phyloP scores from a whole-genome alignment of 2,113 vertebrate genomes.

The Asarcornis scutulata region DNA sequence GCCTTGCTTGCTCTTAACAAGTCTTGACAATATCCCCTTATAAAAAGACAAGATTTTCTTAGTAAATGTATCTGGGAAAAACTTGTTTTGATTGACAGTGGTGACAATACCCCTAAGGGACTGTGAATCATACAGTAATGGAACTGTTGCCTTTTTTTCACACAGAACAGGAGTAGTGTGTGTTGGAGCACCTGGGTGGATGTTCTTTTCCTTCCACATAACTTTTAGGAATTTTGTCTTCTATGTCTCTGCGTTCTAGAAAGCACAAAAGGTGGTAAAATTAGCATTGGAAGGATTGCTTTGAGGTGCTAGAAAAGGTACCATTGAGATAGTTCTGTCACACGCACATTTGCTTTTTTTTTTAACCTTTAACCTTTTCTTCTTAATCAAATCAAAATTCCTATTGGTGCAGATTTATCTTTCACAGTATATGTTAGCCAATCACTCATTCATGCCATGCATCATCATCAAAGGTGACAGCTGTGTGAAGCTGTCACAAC shows the following conservation, averaged over 20 bases:
- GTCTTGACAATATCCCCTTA: slow-evolving; percentile 23
- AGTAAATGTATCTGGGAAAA: slow-evolving; percentile 9
- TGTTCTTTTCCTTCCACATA: neutral
- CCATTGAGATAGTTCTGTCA: neutral
- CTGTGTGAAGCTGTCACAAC: neutral
- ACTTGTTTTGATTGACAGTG: slow-evolving; percentile 37
- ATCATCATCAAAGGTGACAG: neutral
- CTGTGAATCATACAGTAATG: neutral
- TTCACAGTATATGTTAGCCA: neutral
- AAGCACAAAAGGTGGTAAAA: neutral
- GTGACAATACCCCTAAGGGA: slow-evolving; percentile 17
- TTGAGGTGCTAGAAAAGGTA: neutral
- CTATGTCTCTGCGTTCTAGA: neutral
- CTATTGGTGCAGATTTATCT: neutral
- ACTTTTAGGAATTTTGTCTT: neutral
- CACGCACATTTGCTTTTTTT: neutral
- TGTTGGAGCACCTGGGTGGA: neutral
- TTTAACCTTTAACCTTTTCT: neutral
- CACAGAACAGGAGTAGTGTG: neutral
- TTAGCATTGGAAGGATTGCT: neutral
- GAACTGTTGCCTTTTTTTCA: neutral
- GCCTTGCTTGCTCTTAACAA: slow-evolving; percentile 22
- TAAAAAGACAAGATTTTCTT: slow-evolving; percentile 41
- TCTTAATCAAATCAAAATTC: neutral
- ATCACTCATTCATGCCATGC: neutral